Evolutionary conservation across 2,797 vertebrate genomes (phyloP), one percentile per base, ranked within the genome.

Genomic region (Threskiornis aethiopicus): DNA sequence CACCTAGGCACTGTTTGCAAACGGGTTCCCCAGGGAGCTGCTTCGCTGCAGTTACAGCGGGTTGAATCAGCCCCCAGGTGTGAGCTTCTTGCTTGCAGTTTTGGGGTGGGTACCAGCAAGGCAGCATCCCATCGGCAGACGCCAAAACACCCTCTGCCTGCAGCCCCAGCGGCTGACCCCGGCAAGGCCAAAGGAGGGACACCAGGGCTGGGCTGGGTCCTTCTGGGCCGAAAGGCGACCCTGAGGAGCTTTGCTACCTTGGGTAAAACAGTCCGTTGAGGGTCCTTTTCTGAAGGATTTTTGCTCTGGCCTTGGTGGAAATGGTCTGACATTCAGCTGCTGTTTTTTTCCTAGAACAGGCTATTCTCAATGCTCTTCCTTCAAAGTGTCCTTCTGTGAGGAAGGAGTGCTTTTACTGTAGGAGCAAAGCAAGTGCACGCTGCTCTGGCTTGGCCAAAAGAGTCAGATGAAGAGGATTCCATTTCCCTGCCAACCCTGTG

Each of bases 291-390:
- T 78, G 39, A 39, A 25, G 20, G 9, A 18, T 33, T 81, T 84
- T 86, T 69, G 17, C 41, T 87, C 55, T 41, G 52, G 7, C 57
- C 12, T 70, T 61, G 11, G 4, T 52, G 51, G 86, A 72, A 80
- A 64, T 0, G 0, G 18, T 33, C 19, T 3, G 0, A 52, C 5
- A 49, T 52, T 66, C 41, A 59, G 35, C 33, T 62, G 25, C 28
- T 64, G 0, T 42, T 47, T 87, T 59, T 59, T 80, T n/a, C 33
- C 54, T 79, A 29, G 49, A 71, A 67, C 25, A 75, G 31, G 10
- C n/a, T 78, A 29, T 67, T 85, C 33, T 64, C 57, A 41, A 17
- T 28, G 25, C 12, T 44, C 25, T 78, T 80, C 31, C 39, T 80
- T 52, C 76, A 85, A 44, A 65, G 29, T 5, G 3, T 49, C 42